These are phyloP conservation scores for Pteropus alecto DNA, from an alignment of 2,113 vertebrate genomes.

Conservation along the genomic window DNA sequence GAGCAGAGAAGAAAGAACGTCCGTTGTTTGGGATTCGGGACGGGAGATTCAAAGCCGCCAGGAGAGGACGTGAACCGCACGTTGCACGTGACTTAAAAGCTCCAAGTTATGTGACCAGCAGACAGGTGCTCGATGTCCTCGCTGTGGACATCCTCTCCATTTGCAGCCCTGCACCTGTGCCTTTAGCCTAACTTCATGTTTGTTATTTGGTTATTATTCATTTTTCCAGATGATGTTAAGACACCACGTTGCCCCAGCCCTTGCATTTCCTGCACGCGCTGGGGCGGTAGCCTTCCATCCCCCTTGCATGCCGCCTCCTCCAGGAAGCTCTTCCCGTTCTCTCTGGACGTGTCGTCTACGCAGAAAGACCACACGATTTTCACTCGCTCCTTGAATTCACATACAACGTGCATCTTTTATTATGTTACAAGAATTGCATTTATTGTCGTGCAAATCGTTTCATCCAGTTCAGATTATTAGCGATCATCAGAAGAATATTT, in stretches of 20 bases:
- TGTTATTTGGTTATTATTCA: background rate
- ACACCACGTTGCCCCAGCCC: background rate
- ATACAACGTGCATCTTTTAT: background rate
- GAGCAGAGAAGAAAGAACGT: background rate
- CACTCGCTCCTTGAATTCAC: background rate
- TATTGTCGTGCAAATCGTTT: background rate
- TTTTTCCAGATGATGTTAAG: background rate
- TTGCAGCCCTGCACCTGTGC: background rate
- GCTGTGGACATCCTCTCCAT: background rate
- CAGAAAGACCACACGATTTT: too few relatives aligned
- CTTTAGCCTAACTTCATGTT: background rate
- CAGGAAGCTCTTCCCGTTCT: background rate
- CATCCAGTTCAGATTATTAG: background rate
- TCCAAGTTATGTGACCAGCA: background rate
- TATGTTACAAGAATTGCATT: background rate
- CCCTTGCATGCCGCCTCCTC: background rate
- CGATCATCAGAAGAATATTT: background rate
- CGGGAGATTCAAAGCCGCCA: background rate
- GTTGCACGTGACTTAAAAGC: background rate
- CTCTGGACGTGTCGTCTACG: background rate
- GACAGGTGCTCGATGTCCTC: background rate
- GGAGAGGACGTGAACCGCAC: background rate
- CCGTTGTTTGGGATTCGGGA: background rate
- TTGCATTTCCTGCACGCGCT: background rate
- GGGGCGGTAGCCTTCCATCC: background rate